Base-by-base conservation (phyloP, 2,797 vertebrate species). In the Prionace glauca region DNA sequence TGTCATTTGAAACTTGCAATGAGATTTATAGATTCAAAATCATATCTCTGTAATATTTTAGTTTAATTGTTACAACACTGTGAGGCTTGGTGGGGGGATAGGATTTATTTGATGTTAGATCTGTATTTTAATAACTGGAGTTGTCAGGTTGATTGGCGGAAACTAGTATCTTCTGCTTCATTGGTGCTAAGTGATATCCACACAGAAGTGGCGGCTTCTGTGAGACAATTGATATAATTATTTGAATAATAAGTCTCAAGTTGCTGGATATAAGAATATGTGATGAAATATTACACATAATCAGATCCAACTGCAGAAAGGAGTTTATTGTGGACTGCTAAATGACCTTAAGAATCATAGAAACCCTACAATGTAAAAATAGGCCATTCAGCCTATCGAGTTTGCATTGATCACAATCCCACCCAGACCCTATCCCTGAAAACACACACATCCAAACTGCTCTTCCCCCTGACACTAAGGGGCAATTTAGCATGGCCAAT, bases 1-100 rank as follows among this genome's bases (percentile, higher is more conserved):
- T 67, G n/a, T 36, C 18, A 67, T 67, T 67, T 92, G 90, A 92
- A 92, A n/a, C 90, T 36, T 69, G 20, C 20, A 69, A 65, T 36
- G 88, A 91, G 62, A 91, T 36, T 91, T n/a, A 91, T 67, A 65
- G 88, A 65, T 65, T 91, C 60, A 67, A n/a, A 91, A 69, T 92
- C 90, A 29, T 18, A 92, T 92, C n/a, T 67, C n/a, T 67, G n/a
- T 18, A 92, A 92, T 92, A 22, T 20, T 69, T 36, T 69, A 69
- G 3, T 32, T 32, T 77, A 77, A 77, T 77, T 69, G 22, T 69
- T 41, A 69, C n/a, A 92, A 92, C 36, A 65, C 62, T 69, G 29
- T 60, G 90, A 41, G 8, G 20, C 69, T 92, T 69, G 10, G 41
- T n/a, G 20, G 65, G 20, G 45, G 45, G 1, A 50, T 32, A 11